Evolutionary conservation across 1,140 invertebrate species (phyloP), one percentile per base, ranked within the genome.

Genomic region (Druon quercuslanigerum): DNA sequence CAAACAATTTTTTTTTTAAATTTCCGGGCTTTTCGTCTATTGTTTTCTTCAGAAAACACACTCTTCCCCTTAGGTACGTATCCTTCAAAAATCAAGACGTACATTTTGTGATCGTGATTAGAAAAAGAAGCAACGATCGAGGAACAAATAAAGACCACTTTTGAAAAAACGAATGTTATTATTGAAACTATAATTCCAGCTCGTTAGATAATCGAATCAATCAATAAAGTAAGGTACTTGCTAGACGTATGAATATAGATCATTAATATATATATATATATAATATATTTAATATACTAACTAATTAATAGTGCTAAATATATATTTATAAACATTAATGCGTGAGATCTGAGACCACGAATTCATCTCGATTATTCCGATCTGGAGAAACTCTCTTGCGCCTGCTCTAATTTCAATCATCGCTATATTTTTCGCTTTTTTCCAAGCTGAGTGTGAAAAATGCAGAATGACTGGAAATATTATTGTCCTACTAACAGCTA

Each of bases 321-420:
- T 75, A 83, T 85, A 83, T 84, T 83, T 87, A 88, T 88, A 84
- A 87, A 89, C 86, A 79, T 84, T 87, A 88, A 87, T 87, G 85
- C 84, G 86, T 89, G 89, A 90, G 89, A 90, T 90, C 89, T 90
- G 87, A 86, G 86, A 88, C 88, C 83, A 88, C 87, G 87, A 89
- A 88, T 88, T 86, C 81, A 86, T 82, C 86, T 86, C 87, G 83
- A 82, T 88, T 85, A 83, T 84, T 84, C 82, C 83, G 81, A 85
- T 85, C 79, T 72, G 82, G 76, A 82, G 84, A 84, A 86, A 86
- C 84, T 86, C 86, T 86, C 79, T 66, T 66, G 25, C 40, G 82
- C 80, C 84, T 81, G 76, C 73, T 81, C 80, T 81, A 83, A 79
- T 75, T 82, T 84, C 83, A 75, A 76, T 51, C 77, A 72, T 72